Conservation (phyloP, 2,113 vertebrate species). For the Myanophis thanlyinensis region DNA sequence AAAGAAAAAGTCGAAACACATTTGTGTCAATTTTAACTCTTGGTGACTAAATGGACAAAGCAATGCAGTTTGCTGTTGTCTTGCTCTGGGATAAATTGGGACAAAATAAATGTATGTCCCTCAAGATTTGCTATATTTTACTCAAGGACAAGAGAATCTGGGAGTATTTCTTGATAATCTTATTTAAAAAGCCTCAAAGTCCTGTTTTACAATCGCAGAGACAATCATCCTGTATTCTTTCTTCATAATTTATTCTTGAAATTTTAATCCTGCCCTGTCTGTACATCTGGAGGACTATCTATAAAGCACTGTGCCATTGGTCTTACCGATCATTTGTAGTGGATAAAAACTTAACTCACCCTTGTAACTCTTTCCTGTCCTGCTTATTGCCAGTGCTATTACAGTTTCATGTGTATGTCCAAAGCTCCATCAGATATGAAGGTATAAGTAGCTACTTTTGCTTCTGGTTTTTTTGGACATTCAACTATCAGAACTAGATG, state of each 20-base stretch:
- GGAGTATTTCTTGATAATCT: background rate
- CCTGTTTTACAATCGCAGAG: background rate
- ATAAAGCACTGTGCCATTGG: background rate
- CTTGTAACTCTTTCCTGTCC: background rate
- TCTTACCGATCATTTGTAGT: background rate
- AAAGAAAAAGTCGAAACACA: background rate
- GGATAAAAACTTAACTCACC: background rate
- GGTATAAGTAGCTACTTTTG: background rate
- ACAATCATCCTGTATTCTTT: background rate
- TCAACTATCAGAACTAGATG: constrained; percentile 5
- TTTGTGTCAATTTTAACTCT: background rate
- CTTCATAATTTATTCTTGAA: background rate
- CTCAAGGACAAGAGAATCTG: background rate
- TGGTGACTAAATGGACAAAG: background rate
- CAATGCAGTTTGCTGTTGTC: background rate
- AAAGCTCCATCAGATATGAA: background rate
- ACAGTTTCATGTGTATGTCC: background rate
- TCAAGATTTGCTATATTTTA: background rate
- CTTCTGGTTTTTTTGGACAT: constrained; percentile 22
- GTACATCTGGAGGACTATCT: background rate
- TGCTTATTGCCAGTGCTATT: background rate
- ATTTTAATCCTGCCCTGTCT: background rate
- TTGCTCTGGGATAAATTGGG: background rate
- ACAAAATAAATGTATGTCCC: background rate
- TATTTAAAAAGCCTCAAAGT: background rate